These are phyloP conservation scores for Columba janthina DNA, from an alignment of 2,113 vertebrate genomes.

Conservation along the genomic window DNA sequence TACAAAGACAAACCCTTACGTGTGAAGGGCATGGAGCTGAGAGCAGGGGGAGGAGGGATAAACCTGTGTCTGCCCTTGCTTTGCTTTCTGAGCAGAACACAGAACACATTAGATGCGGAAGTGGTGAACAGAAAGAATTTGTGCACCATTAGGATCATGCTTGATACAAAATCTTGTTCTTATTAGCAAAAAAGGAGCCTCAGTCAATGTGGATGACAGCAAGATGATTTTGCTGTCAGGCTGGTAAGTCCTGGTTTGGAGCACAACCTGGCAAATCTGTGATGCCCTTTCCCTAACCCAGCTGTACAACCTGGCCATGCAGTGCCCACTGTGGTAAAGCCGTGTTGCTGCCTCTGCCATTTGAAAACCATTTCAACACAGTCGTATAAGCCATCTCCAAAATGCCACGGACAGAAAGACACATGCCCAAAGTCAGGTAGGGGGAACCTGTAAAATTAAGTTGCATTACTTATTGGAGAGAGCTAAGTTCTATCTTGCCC, in stretches of 20 bases:
- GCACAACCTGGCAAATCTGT: background rate
- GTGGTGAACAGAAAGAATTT: background rate
- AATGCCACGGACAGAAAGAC: background rate
- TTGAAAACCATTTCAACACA: background rate
- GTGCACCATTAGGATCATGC: background rate
- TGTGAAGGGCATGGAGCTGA: constrained; percentile 24
- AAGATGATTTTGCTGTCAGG: background rate
- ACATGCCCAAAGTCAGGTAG: background rate
- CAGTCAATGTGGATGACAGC: background rate
- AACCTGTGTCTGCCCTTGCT: background rate
- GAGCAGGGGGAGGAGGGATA: background rate
- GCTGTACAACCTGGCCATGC: background rate
- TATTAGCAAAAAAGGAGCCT: background rate
- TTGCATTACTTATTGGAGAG: constrained; percentile 61
- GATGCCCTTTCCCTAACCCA: background rate
- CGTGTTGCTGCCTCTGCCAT: background rate
- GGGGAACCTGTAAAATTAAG: constrained; percentile 54
- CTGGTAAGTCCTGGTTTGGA: background rate
- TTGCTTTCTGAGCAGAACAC: background rate
- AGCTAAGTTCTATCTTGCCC: constrained; percentile 44
- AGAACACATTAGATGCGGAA: background rate
- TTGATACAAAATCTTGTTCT: background rate
- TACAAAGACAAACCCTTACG: constrained; percentile 42
- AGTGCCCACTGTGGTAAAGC: background rate
- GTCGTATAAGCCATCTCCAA: background rate